Conservation (phyloP, 2,113 vertebrate species). For the Passerina amoena region DNA sequence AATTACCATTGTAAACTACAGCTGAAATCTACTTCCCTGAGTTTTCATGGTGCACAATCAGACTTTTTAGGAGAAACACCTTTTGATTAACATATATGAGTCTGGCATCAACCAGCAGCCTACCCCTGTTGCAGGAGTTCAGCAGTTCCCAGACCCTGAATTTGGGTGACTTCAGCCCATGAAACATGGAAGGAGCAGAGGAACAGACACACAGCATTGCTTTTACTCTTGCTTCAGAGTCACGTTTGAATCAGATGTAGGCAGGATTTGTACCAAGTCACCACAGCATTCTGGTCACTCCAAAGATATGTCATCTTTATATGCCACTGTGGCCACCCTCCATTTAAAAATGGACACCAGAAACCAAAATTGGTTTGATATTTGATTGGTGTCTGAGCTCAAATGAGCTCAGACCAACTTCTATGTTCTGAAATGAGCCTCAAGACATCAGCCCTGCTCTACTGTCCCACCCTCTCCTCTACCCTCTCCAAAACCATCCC, state of each 20-base stretch:
- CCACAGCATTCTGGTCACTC: background rate
- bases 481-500: background rate
- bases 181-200: background rate
- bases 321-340: background rate
- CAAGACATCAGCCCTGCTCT: background rate
- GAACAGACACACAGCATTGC: background rate
- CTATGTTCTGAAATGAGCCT: background rate
- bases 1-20: background rate
- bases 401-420: background rate
- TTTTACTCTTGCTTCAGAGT: background rate
- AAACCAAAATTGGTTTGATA: background rate
- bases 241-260: background rate
- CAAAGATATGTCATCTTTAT: background rate
- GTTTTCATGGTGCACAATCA: background rate
- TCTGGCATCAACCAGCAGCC: background rate
- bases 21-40: background rate
- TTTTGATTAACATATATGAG: background rate
- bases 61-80: background rate
- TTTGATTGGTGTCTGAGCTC: background rate
- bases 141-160: background rate
- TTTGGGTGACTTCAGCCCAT: background rate
- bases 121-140: background rate
- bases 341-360: slow-evolving; percentile 27
- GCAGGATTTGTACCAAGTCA: background rate
- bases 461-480: background rate